phyloP scores from a whole-genome alignment of 2,113 vertebrate species.

The Pseudorectes ferrugineus region DNA sequence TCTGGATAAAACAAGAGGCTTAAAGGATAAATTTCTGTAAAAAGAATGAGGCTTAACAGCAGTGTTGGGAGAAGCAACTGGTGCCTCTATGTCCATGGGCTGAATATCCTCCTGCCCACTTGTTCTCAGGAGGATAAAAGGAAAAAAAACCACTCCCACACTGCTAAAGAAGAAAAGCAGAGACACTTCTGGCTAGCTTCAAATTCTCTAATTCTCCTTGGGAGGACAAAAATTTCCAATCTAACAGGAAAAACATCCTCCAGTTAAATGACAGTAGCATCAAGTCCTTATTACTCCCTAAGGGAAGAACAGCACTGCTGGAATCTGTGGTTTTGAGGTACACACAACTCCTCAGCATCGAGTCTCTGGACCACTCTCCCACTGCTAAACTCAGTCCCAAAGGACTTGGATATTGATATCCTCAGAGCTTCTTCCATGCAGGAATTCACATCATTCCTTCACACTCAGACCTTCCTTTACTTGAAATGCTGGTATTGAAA shows the following conservation, averaged over 20 bases:
- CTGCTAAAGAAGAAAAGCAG: background rate
- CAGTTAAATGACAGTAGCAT: background rate
- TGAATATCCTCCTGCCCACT: background rate
- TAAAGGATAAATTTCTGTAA: background rate
- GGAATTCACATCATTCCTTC: background rate
- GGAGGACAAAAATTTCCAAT: background rate
- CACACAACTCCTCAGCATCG: accelerated
- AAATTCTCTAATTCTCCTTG: background rate
- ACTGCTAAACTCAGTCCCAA: background rate
- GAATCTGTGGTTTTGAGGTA: background rate
- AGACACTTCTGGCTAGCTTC: background rate
- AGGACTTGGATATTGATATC: background rate
- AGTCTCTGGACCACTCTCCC: background rate
- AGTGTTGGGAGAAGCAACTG: background rate
- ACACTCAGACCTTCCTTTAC: background rate
- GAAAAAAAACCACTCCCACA: background rate
- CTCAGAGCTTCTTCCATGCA: background rate
- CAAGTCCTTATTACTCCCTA: accelerated
- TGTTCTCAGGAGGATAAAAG: background rate
- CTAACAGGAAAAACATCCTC: background rate
- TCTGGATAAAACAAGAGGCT: background rate
- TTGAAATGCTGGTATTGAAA: background rate
- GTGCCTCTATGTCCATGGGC: background rate
- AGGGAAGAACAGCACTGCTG: background rate
- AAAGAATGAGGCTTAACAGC: background rate